Conservation (phyloP, 2,113 vertebrate genomes). For the Piprites chloris region DNA sequence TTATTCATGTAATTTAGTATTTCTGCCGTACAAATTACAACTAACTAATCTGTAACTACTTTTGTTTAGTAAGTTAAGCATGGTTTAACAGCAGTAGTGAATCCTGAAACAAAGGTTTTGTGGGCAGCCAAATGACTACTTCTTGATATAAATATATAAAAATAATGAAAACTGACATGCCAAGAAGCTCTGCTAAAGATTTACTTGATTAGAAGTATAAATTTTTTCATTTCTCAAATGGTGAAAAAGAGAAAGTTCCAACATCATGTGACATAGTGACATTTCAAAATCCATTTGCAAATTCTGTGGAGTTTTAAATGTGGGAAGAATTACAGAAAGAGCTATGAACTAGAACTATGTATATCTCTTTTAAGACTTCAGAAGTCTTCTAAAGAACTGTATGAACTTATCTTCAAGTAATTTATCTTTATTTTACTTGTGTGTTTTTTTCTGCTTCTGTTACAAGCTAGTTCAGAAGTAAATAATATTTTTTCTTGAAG, state of each 20-base stretch:
- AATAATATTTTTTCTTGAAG: background rate
- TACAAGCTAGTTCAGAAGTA: background rate
- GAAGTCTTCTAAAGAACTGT: background rate
- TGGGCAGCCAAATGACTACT: accelerated
- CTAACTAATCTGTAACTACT: background rate
- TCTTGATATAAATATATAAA: background rate
- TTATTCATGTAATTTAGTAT: background rate
- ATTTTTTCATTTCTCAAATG: background rate
- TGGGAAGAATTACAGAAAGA: background rate
- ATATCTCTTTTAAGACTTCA: background rate
- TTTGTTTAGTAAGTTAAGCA: background rate
- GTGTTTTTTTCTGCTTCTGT: background rate
- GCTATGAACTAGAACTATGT: background rate
- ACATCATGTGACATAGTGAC: no score
- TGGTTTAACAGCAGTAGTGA: background rate
- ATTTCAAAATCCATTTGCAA: background rate
- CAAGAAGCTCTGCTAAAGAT: background rate
- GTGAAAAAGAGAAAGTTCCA: background rate
- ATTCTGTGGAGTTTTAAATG: background rate
- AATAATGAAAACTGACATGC: background rate
- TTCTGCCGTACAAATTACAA: background rate
- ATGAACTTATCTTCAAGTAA: background rate
- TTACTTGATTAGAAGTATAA: background rate
- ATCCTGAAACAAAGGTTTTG: background rate
- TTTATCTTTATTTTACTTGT: background rate